Conservation (phyloP, 1,140 invertebrate species). For the Philopotamus ludificatus region DNA sequence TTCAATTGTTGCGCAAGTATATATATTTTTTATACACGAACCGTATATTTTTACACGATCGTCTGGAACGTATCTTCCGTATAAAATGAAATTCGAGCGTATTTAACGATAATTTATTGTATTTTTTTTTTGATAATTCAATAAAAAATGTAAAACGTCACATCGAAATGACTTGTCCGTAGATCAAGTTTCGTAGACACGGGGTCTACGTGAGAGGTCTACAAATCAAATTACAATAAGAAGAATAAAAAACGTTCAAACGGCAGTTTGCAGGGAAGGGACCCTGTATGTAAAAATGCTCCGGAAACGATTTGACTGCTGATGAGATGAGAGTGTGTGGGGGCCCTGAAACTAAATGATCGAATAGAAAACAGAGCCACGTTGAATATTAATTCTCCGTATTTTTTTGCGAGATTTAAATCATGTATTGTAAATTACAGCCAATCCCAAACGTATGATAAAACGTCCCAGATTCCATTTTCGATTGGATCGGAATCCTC, state of each 20-base stretch:
- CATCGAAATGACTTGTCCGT: conserved; percentile 28
- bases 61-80: background rate
- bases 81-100: background rate
- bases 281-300: conserved; percentile 16
- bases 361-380: background rate
- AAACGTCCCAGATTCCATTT: too few species aligned
- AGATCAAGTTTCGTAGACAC: conserved; percentile 32
- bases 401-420: too few species aligned
- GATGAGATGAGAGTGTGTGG: conserved; percentile 6
- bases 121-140: too few species aligned
- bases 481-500: too few species aligned
- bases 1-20: too few species aligned
- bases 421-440: too few species aligned
- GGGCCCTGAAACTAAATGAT: background rate
- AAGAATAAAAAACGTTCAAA: conserved; percentile 14
- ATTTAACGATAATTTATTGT: background rate
- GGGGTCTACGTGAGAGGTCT: conserved; percentile 26
- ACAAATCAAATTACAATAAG: conserved; percentile 28
- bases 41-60: background rate
- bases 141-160: conserved; percentile 27
- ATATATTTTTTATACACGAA: background rate
- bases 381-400: too few species aligned
- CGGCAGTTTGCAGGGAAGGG: conserved; percentile 7
- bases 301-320: conserved; percentile 8
- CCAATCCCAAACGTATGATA: too few species aligned